Conservation (phyloP, 2,888 invertebrate genomes). For the Patella caerulea region DNA sequence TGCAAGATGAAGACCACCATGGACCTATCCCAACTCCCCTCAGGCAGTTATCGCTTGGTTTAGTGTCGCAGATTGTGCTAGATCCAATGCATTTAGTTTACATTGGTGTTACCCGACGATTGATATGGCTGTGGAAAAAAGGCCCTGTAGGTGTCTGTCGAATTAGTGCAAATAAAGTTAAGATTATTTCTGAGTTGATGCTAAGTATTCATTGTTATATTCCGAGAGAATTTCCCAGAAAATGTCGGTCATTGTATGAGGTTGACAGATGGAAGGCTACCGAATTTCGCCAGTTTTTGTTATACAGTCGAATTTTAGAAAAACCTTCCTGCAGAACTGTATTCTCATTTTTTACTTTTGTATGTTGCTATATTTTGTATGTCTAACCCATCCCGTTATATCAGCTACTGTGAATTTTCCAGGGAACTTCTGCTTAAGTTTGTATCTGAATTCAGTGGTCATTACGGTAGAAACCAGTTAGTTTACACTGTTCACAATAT, state of each 20-base stretch:
- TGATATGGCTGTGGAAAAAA: conserved; percentile 34
- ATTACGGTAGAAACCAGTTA: conserved; percentile 32
- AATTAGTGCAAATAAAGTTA: conserved; percentile 7
- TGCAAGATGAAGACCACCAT: conserved; percentile 41
- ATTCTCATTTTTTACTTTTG: conserved; percentile 46
- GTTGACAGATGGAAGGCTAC: conserved; percentile 56
- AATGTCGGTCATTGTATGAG: conserved; percentile 41
- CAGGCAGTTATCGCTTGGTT: conserved; percentile 28
- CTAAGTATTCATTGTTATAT: conserved; percentile 24
- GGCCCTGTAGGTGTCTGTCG: conserved; percentile 26
- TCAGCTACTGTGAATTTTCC: conserved; percentile 29
- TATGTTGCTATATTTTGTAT: conserved; percentile 44
- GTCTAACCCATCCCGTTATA: conserved; percentile 22
- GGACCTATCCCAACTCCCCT: conserved; percentile 29
- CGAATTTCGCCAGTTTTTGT: conserved; percentile 52
- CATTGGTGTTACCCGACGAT: conserved; percentile 44
- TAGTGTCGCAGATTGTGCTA: conserved; percentile 45
- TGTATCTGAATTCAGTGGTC: conserved; percentile 30
- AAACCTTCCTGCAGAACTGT: conserved; percentile 31
- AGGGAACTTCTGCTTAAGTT: conserved; percentile 35
- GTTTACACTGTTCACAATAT: conserved; percentile 18
- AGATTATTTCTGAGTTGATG: conserved; percentile 37
- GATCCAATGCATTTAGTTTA: conserved; percentile 60
- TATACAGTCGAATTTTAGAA: conserved; percentile 49
- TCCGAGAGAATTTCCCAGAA: conserved; percentile 47